Evolutionary conservation across 2,797 vertebrate genomes (phyloP).

Genomic region (Rhinichthys osculus): DNA sequence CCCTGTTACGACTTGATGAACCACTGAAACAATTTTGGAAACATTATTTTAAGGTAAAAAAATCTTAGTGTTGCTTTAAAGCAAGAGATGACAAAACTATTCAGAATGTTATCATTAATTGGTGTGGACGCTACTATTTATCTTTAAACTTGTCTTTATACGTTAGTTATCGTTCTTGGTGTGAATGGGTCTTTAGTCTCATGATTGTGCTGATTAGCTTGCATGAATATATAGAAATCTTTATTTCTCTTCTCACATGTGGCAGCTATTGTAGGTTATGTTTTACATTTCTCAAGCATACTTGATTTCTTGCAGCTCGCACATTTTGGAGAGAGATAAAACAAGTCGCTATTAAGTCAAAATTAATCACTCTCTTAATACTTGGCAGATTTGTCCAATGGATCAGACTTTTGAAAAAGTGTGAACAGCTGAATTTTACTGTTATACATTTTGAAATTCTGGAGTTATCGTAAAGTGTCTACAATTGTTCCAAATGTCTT

Average conservation of each 20-base stretch:
- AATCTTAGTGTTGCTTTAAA: too few species aligned
- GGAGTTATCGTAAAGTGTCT: neutral
- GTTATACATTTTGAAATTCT: neutral
- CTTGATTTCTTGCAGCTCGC: neutral
- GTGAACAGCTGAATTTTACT: neutral
- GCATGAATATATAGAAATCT: neutral
- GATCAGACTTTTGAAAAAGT: neutral
- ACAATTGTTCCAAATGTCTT: neutral
- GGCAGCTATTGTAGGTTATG: neutral
- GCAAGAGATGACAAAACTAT: too few species aligned
- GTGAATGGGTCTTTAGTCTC: neutral
- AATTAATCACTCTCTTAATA: neutral
- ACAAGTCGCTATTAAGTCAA: neutral
- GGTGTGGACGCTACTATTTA: too few species aligned
- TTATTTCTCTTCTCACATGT: neutral
- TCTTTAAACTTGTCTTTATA: neutral
- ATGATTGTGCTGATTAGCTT: neutral
- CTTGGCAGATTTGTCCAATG: neutral
- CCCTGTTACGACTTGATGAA: too few species aligned
- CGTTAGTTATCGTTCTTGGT: neutral
- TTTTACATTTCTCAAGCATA: neutral
- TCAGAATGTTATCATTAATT: too few species aligned
- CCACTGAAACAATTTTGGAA: too few species aligned
- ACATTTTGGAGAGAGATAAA: neutral
- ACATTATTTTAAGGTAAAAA: too few species aligned